A percentile compares a stretch with the other conserved stretches of the same genome.
Evolutionary conservation across 2,888 invertebrate genomes (phyloP).

Genomic region (Meliscaeva auricollis): DNA sequence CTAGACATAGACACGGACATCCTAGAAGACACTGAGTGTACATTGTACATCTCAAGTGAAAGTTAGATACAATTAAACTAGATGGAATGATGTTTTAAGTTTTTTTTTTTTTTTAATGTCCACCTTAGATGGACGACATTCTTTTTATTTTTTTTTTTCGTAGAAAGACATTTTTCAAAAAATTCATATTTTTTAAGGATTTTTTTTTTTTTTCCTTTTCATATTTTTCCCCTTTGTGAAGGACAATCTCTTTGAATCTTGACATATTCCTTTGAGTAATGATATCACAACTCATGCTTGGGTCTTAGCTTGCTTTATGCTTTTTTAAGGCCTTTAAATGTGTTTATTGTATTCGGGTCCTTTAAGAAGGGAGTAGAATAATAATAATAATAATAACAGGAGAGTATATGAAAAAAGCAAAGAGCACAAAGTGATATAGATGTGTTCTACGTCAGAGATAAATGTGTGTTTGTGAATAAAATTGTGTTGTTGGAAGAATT

Average conservation of each 20-base stretch:
- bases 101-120: neutral
- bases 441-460: constrained; percentile 42
- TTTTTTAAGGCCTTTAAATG: constrained; percentile 36
- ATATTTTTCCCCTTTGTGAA: neutral
- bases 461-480: constrained; percentile 47
- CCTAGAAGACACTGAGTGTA: neutral
- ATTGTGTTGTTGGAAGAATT: constrained; percentile 3
- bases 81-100: neutral
- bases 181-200: neutral
- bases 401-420: neutral
- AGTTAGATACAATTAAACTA: neutral
- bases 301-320: neutral
- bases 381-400: neutral
- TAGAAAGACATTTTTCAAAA: neutral
- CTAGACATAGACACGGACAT: neutral
- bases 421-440: constrained; percentile 33
- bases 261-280: constrained; percentile 37
- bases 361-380: neutral
- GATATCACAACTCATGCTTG: constrained; percentile 5
- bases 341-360: constrained; percentile 38
- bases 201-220: neutral
- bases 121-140: neutral
- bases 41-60: neutral
- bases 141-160: neutral
- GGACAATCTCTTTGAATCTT: constrained; percentile 17